Conservation (phyloP, 2,113 vertebrate genomes). For the Gopherus evgoodei region DNA sequence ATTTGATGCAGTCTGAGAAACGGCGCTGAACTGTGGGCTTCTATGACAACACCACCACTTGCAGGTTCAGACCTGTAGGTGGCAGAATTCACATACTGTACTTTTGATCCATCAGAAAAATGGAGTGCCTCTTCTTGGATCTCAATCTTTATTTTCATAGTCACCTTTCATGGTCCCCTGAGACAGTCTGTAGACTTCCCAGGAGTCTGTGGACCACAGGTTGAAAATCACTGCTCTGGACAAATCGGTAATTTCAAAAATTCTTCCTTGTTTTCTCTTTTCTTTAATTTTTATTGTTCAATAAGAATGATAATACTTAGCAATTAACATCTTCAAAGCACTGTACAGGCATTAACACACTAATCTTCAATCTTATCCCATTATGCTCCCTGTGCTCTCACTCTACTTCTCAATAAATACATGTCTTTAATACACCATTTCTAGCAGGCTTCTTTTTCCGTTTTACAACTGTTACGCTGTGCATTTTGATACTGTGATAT, state of each 20-base stretch:
- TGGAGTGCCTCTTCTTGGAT: background rate
- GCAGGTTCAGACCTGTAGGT: background rate
- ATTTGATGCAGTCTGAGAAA: background rate
- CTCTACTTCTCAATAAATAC: background rate
- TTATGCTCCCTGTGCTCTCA: background rate
- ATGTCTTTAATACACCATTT: background rate
- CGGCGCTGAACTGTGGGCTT: background rate
- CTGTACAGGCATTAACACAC: conserved; percentile 1
- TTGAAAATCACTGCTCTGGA: background rate
- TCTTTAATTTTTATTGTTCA: background rate
- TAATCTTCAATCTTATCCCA: background rate
- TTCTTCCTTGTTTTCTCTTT: background rate
- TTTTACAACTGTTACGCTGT: background rate
- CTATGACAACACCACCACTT: background rate
- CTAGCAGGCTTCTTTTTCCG: conserved; percentile 50
- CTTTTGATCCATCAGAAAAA: background rate
- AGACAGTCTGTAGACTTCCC: background rate
- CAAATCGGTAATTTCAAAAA: background rate
- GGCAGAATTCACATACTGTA: background rate
- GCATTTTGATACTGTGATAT: conserved; percentile 3
- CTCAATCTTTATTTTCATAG: background rate
- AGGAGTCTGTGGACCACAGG: background rate
- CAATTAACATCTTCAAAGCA: background rate
- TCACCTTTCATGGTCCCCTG: background rate
- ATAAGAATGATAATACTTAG: background rate